Evolutionary conservation across 2,113 vertebrate genomes (phyloP).

Genomic region (Sorex fumeus): DNA sequence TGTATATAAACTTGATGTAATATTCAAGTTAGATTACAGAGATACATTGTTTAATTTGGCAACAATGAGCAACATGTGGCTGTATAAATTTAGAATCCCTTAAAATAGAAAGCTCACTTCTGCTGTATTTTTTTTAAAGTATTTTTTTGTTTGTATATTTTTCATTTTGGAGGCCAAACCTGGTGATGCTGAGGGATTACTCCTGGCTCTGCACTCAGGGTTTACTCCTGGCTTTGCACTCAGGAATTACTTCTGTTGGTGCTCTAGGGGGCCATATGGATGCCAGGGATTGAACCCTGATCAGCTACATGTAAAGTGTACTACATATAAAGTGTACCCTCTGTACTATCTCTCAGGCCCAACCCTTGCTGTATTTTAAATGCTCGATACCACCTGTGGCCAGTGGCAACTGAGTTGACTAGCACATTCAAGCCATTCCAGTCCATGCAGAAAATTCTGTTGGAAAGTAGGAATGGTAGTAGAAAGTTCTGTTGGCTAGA

Average conservation of each 20-base stretch:
- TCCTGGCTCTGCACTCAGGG: too few relatives aligned
- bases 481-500: constrained; percentile 14
- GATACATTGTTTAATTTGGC: constrained; percentile 1
- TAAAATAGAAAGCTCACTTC: not conserved
- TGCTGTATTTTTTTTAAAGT: not conserved
- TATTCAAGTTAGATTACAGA: not conserved
- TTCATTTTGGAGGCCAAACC: too few relatives aligned
- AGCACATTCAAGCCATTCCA: constrained; percentile 17
- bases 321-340: too few relatives aligned
- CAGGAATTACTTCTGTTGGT: too few relatives aligned
- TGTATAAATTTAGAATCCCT: constrained; percentile 49
- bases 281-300: too few relatives aligned
- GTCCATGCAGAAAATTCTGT: not conserved
- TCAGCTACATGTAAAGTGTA: too few relatives aligned
- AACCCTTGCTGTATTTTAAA: constrained; percentile 35
- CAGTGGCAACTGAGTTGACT: not conserved
- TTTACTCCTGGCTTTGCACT: too few relatives aligned
- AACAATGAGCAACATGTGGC: not conserved
- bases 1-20: constrained; percentile 5
- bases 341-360: too few relatives aligned
- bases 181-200: too few relatives aligned
- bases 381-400: not conserved
- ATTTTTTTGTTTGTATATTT: not conserved
- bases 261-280: too few relatives aligned
- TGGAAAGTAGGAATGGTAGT: not conserved